Evolutionary conservation across 2,113 vertebrate species (phyloP).

Genomic region (Lasiurus cinereus): DNA sequence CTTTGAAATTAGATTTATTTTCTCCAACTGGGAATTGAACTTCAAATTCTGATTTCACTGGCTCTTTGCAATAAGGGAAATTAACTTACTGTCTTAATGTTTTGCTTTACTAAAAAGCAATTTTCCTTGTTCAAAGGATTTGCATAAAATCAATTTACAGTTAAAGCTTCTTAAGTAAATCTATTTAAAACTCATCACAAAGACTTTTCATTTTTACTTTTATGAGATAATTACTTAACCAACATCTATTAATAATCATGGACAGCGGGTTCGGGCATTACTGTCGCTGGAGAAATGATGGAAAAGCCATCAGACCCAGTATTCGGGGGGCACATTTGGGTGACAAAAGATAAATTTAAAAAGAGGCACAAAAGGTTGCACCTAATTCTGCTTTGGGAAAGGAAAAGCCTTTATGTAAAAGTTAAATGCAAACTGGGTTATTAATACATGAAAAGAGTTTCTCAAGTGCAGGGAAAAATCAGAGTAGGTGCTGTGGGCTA

Average conservation of each 20-base stretch:
- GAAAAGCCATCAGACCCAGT: neutral
- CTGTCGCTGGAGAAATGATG: neutral
- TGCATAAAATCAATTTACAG: constrained; percentile 32
- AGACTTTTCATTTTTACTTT: constrained; percentile 7
- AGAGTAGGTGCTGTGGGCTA: neutral
- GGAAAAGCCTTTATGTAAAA: neutral
- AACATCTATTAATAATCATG: neutral
- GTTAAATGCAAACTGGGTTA: neutral
- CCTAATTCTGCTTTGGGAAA: neutral
- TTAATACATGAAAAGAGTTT: neutral
- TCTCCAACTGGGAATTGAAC: neutral
- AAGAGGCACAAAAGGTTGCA: neutral
- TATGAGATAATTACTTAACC: neutral
- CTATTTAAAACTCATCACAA: constrained; percentile 43
- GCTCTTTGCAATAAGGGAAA: constrained; percentile 12
- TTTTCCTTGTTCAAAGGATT: constrained; percentile 46
- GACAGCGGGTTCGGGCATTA: neutral
- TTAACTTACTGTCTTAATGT: constrained; percentile 6
- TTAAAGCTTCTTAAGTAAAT: neutral
- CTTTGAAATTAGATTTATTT: neutral
- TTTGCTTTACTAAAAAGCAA: neutral
- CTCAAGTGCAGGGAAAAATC: neutral
- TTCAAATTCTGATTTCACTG: constrained; percentile 41
- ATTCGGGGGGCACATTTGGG: neutral
- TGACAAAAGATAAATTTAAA: neutral